These are phyloP conservation scores for Hydrochoerus hydrochaeris DNA, from an alignment of 2,113 vertebrate species.

Conservation along the genomic window DNA sequence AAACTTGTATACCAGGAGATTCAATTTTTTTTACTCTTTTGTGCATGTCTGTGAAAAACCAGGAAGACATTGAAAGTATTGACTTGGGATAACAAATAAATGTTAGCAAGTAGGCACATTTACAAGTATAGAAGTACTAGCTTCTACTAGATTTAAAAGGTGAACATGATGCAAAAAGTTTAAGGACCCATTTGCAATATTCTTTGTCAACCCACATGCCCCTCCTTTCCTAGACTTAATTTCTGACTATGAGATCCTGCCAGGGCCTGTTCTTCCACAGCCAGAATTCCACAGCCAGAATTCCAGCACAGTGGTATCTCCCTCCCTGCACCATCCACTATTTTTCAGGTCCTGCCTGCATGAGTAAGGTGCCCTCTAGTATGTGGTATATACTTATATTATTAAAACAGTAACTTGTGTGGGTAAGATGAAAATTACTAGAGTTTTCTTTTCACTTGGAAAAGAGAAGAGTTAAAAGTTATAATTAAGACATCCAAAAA, in stretches of 20 bases:
- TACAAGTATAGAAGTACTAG: neutral
- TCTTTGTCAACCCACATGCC: neutral
- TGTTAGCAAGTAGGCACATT: neutral
- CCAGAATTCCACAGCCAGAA: neutral
- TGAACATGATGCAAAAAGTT: neutral
- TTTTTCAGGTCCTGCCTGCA: neutral
- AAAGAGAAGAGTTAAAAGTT: conserved; percentile 6
- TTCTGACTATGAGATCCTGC: neutral
- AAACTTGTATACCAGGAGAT: neutral
- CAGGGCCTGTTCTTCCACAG: neutral
- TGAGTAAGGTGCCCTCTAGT: neutral
- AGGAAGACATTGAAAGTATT: neutral
- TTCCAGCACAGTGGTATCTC: neutral
- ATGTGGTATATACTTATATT: neutral
- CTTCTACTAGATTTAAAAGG: neutral
- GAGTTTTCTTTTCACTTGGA: conserved; percentile 38
- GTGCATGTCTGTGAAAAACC: neutral
- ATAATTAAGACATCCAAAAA: neutral
- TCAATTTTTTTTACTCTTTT: neutral
- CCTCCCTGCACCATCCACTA: neutral
- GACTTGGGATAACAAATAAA: neutral
- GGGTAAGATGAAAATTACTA: neutral
- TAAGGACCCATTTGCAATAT: neutral
- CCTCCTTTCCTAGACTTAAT: neutral
- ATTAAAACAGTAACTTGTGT: neutral